Conservation (phyloP, 64 coral and sea anemone genomes). For the Montipora cactus region DNA sequence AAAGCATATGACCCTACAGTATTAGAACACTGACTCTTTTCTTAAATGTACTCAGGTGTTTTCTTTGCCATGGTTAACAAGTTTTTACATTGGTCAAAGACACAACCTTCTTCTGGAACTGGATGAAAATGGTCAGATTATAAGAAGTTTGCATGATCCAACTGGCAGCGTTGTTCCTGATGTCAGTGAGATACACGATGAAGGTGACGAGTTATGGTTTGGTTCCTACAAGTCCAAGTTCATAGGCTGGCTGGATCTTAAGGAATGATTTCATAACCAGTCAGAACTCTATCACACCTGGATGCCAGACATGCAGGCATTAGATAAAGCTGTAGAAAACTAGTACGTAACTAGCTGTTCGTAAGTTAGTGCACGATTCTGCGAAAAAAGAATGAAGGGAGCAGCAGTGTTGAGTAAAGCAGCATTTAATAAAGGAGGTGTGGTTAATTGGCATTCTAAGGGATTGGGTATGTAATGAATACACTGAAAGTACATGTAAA, state of each 20-base stretch:
- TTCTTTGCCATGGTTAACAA: background rate
- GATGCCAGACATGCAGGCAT: too few species aligned
- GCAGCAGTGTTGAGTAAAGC: too few species aligned
- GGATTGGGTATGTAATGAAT: too few species aligned
- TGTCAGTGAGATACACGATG: slow-evolving; percentile 89
- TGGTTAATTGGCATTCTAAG: too few species aligned
- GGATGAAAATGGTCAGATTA: slow-evolving; percentile 74
- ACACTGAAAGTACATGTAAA: too few species aligned
- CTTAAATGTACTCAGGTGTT: background rate
- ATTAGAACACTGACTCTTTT: background rate
- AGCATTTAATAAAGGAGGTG: too few species aligned
- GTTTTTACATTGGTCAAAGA: background rate
- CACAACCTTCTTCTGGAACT: slow-evolving; percentile 80
- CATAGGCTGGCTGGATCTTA: slow-evolving; percentile 69
- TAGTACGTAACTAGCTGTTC: too few species aligned
- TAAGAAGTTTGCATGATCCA: slow-evolving; percentile 73
- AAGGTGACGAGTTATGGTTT: slow-evolving; percentile 65
- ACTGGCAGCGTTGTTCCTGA: slow-evolving; percentile 51
- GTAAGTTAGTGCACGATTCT: too few species aligned
- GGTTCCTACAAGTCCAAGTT: slow-evolving; percentile 71
- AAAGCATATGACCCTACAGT: too few species aligned
- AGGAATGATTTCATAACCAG: background rate
- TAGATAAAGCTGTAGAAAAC: too few species aligned
- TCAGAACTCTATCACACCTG: background rate
- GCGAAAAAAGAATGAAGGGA: too few species aligned